Conservation (phyloP, 2,113 vertebrate species). For the Pyxicephalus adspersus region DNA sequence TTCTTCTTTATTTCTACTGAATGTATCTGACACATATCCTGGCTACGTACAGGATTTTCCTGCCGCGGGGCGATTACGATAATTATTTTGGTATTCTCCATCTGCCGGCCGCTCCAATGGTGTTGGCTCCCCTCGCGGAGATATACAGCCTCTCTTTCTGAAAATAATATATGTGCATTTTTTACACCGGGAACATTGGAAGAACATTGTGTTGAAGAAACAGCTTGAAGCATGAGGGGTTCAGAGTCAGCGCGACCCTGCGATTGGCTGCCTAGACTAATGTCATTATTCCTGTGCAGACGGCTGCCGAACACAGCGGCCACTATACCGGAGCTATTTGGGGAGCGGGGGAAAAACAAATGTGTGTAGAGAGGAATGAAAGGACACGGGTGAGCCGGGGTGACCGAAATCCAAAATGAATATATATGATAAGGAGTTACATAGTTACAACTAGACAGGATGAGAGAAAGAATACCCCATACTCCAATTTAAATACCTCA, state of each 20-base stretch:
- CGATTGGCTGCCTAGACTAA: slow-evolving; percentile 27
- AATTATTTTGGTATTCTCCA: not conserved
- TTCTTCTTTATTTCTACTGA: no score
- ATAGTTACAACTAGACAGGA: no score
- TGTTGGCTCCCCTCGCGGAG: not conserved
- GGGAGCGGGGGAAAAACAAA: not conserved
- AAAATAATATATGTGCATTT: slow-evolving; percentile 50
- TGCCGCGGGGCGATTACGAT: not conserved
- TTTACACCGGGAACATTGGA: slow-evolving; percentile 43
- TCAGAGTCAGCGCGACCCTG: slow-evolving; percentile 2
- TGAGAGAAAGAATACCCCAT: no score
- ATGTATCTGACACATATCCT: no score
- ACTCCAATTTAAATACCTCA: no score
- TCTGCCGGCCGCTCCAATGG: not conserved
- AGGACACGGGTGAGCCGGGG: not conserved
- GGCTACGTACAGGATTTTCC: not conserved
- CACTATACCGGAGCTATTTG: not conserved
- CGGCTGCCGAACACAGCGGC: not conserved
- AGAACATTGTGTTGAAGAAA: slow-evolving; percentile 51
- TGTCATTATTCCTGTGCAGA: slow-evolving; percentile 33
- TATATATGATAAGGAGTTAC: no score
- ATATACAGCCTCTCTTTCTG: not conserved
- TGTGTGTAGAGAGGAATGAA: not conserved
- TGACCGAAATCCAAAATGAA: not conserved
- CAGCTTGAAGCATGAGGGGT: slow-evolving; percentile 34